Conservation (phyloP, 2,113 vertebrate genomes). For the Bubo bubo region DNA sequence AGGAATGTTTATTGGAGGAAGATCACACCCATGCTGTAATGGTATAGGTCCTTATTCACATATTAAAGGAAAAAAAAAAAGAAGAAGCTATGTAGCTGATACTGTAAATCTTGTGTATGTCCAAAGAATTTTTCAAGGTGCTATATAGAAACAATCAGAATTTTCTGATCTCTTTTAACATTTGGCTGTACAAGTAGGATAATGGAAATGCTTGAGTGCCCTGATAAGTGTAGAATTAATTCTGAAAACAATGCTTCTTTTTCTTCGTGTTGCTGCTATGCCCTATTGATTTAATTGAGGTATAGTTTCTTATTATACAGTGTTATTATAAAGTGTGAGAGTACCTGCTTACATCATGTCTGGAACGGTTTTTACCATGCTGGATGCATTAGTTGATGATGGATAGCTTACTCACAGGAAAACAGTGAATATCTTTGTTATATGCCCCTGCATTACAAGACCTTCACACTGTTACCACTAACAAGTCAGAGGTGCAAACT, state of each 20-base stretch:
- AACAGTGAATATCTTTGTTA: background rate
- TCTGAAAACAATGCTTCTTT: background rate
- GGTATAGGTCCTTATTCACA: background rate
- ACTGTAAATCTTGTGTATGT: background rate
- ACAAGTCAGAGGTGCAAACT: background rate
- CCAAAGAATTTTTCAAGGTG: background rate
- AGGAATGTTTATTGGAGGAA: background rate
- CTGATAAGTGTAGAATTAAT: background rate
- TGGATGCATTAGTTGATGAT: conserved; percentile 3
- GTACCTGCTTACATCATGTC: background rate
- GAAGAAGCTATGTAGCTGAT: background rate
- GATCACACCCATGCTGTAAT: background rate
- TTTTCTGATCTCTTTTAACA: background rate
- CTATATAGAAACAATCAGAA: background rate
- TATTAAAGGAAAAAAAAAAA: background rate
- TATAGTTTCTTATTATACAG: background rate
- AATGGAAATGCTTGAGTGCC: background rate
- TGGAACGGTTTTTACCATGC: background rate
- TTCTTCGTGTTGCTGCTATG: background rate
- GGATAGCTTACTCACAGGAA: background rate
- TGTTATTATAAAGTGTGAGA: background rate
- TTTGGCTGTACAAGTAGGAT: background rate
- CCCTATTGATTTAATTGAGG: background rate
- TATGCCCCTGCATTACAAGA: background rate
- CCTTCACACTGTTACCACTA: background rate